phyloP scores from a whole-genome alignment of 2,888 invertebrate genomes.

The Rapana venosa region DNA sequence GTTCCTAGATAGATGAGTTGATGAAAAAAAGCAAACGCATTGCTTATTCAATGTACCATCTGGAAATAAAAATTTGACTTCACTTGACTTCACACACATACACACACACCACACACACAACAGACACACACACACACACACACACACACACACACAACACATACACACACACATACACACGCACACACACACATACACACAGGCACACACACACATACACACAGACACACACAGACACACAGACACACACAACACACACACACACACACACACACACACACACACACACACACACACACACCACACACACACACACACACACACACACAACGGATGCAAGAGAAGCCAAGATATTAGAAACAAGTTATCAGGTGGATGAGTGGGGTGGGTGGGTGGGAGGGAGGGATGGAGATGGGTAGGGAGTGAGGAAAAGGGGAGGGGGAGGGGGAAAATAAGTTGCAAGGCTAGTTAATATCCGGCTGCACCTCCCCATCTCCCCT shows the following conservation, averaged over 20 bases:
- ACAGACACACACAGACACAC: constrained; percentile 13
- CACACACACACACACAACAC: not conserved
- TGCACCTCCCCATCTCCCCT: too few species aligned
- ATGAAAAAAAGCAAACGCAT: too few species aligned
- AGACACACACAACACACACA: not conserved
- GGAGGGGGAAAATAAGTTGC: not conserved
- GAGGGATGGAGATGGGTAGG: not conserved
- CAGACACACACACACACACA: not conserved
- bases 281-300: not conserved
- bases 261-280: not conserved
- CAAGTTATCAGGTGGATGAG: not conserved
- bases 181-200: not conserved
- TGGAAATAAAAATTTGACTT: too few species aligned
- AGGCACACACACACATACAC: not conserved
- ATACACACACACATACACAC: not conserved
- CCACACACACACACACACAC: not conserved
- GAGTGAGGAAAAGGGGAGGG: not conserved
- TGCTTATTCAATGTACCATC: too few species aligned
- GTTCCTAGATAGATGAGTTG: too few species aligned
- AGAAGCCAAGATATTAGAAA: not conserved
- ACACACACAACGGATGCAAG: not conserved
- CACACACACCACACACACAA: too few species aligned
- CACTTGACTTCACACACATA: too few species aligned
- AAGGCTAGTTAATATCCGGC: too few species aligned
- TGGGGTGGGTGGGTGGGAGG: not conserved